Evolutionary conservation across 92 coral and sea anemone species (phyloP).

Genomic region (Umimayanthus kanabou): DNA sequence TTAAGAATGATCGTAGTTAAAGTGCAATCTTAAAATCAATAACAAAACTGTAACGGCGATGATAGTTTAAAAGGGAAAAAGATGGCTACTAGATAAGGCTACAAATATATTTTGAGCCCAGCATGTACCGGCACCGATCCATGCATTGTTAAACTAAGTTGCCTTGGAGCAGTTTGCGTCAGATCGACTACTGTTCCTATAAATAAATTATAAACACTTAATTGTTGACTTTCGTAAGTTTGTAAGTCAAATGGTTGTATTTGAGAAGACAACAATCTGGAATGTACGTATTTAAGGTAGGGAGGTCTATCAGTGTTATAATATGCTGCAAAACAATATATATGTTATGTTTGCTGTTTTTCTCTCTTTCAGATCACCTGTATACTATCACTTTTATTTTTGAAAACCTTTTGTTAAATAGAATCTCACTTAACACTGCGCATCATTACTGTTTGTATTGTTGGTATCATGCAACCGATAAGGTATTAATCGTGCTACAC

Average conservation of each 20-base stretch:
- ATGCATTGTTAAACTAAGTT: not conserved
- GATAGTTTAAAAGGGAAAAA: not conserved
- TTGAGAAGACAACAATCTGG: not conserved
- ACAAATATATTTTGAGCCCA: not conserved
- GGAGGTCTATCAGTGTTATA: not conserved
- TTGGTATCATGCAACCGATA: too few species aligned
- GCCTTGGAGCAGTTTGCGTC: not conserved
- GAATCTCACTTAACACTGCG: too few species aligned
- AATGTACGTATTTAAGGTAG: not conserved
- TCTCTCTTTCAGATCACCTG: not conserved
- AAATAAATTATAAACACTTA: too few species aligned
- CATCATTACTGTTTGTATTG: too few species aligned
- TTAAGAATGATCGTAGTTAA: not conserved
- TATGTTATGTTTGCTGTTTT: too few species aligned
- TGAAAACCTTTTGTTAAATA: too few species aligned
- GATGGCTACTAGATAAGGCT: not conserved
- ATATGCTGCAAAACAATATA: not conserved
- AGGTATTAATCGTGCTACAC: not conserved
- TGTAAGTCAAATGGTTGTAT: not conserved
- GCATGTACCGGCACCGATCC: not conserved
- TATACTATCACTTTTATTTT: not conserved
- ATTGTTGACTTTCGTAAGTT: not conserved
- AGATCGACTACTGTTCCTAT: not conserved
- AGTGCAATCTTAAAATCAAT: not conserved
- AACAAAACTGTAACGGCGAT: not conserved